Evolutionary conservation across 1,140 invertebrate genomes (phyloP).

Genomic region (Lepidostoma basale): DNA sequence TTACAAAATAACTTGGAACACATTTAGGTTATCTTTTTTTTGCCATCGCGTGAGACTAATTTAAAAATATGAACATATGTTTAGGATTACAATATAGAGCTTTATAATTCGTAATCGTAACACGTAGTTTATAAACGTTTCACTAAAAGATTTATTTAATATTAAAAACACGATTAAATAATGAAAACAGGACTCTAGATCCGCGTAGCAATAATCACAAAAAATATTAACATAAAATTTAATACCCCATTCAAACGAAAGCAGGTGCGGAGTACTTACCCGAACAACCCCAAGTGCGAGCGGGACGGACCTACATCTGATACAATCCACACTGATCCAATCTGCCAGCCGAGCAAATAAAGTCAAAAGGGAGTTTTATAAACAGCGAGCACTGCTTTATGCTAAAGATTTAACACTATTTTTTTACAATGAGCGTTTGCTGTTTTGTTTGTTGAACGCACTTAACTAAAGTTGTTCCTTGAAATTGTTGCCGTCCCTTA

Average conservation of each 20-base stretch:
- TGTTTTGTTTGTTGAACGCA: neutral
- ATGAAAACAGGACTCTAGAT: no score
- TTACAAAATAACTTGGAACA: no score
- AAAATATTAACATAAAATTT: slow-evolving; percentile 44
- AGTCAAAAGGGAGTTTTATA: neutral
- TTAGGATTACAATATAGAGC: no score
- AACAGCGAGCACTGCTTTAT: no score
- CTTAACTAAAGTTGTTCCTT: neutral
- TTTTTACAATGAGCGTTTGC: neutral
- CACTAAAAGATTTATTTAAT: no score
- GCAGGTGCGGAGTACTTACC: neutral
- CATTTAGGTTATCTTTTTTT: no score
- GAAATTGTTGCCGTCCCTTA: neutral
- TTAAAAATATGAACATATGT: no score
- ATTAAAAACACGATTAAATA: no score
- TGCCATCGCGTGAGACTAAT: no score
- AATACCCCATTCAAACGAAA: slow-evolving; percentile 20
- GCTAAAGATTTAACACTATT: no score
- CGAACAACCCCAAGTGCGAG: slow-evolving; percentile 5
- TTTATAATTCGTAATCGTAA: no score
- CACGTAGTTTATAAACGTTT: no score
- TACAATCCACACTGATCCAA: neutral
- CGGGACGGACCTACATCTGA: slow-evolving; percentile 10
- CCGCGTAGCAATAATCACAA: neutral
- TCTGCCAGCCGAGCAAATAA: neutral